Evolutionary conservation across 2,888 invertebrate species (phyloP), one percentile per base, ranked within the genome.

Genomic region (Lamellibrachia columna): DNA sequence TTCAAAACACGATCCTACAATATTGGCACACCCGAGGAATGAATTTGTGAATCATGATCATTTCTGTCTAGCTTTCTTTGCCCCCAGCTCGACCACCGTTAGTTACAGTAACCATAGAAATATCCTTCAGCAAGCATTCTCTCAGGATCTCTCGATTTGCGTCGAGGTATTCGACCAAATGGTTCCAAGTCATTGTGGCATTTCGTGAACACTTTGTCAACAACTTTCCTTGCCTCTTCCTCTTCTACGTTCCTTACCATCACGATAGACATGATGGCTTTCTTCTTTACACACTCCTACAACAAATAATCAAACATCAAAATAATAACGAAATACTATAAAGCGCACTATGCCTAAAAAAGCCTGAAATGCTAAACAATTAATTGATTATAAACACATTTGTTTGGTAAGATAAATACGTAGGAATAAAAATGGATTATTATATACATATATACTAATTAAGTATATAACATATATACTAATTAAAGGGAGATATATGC

Each of bases 141-240:
- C 22, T 95, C 94, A 28, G 94, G 93, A 92, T 96, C 95, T 0
- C 93, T 90, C 0, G 95, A 94, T 11, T 94, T 93, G 92, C 94
- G 94, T 75, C 95, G 92, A n/a, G 95, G 94, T 55, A 95, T 94
- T 90, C 97, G 94, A 0, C 99, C 99, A 92, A 99, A 97, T 0
- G 99, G 99, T 96, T 99, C 99, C 94, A 99, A 97, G 96, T 99
- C 99, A 52, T 97, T 97, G 95, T 99, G 99, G 96, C 99, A 99
- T 96, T 98, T 98, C 0, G 98, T 97, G 96, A 99, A 99, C 0
- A 99, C 99, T 95, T 98, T 97, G 94, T 99, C 98, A 53, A 99
- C 98, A 0, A 98, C 97, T 55, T 97, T 97, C 28, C 97, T 97
- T 0, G 98, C 99, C 96, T 98, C 98, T 92, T 97, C 97, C 93